Evolutionary conservation across 2,888 invertebrate genomes (phyloP).

Genomic region (Rhorus exstirpatorius): DNA sequence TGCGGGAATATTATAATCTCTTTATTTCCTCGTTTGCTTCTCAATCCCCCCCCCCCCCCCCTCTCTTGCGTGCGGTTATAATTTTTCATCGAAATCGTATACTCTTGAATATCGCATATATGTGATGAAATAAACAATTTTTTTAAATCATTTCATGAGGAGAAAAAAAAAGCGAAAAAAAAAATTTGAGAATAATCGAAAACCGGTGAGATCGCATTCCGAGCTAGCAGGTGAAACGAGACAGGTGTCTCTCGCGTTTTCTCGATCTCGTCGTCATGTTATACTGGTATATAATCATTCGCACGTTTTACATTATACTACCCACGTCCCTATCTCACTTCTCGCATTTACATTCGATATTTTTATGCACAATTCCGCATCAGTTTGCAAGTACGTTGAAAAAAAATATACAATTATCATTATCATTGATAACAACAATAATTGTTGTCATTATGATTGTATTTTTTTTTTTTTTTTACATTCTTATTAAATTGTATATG

Average conservation of each 20-base stretch:
- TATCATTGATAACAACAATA: too few species aligned
- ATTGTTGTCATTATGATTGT: too few species aligned
- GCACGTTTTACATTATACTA: neutral
- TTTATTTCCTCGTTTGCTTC: neutral
- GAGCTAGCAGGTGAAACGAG: constrained; percentile 55
- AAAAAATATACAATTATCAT: too few species aligned
- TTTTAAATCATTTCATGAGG: neutral
- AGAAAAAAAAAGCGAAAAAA: neutral
- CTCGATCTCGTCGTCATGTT: constrained; percentile 46
- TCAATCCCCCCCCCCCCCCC: too few species aligned
- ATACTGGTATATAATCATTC: constrained; percentile 34
- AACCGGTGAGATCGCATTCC: constrained; percentile 68
- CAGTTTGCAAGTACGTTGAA: too few species aligned
- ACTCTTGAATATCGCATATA: too few species aligned
- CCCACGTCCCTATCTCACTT: constrained; percentile 18
- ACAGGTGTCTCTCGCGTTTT: constrained; percentile 52
- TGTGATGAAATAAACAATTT: neutral
- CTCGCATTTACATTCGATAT: constrained; percentile 8
- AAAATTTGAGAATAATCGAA: constrained; percentile 43
- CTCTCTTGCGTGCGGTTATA: too few species aligned
- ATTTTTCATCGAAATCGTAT: too few species aligned
- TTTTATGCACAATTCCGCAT: too few species aligned
- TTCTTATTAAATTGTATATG: too few species aligned
- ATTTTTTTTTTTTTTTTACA: too few species aligned
- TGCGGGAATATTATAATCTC: neutral